These are phyloP conservation scores for Neopelma chrysocephalum DNA, from an alignment of 2,797 vertebrate genomes.

Conservation along the genomic window DNA sequence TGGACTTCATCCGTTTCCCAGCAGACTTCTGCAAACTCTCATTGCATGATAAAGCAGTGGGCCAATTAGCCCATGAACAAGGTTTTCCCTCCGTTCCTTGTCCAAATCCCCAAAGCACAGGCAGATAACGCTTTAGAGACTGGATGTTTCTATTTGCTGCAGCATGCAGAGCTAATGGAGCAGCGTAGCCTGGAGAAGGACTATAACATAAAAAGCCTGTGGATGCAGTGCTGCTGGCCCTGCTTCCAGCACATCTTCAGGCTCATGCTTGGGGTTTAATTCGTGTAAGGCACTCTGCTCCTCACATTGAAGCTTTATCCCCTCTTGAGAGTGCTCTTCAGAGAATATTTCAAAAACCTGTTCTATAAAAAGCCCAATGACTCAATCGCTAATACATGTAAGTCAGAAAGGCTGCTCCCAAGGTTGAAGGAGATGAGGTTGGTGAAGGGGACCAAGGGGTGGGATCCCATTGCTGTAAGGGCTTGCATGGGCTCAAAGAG, in stretches of 20 bases:
- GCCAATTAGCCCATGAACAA: constrained; percentile 37
- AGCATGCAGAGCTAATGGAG: not conserved
- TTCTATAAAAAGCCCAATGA: constrained; percentile 31
- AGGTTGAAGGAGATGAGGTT: not conserved
- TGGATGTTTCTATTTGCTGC: constrained; percentile 8
- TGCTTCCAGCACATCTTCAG: not conserved
- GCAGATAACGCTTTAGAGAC: not conserved
- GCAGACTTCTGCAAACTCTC: not conserved
- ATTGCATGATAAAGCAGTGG: constrained; percentile 40
- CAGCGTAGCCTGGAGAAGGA: not conserved
- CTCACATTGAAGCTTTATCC: not conserved
- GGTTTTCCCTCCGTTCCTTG: not conserved
- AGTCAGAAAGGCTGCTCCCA: not conserved
- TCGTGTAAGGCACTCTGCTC: not conserved
- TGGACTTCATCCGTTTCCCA: constrained; percentile 37
- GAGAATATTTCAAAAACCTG: not conserved
- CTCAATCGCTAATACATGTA: not conserved
- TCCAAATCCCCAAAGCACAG: not conserved
- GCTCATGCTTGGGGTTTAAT: not conserved
- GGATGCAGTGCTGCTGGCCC: not conserved
- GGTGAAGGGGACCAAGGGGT: not conserved
- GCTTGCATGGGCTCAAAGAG: accelerated
- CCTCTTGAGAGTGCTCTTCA: constrained; percentile 14
- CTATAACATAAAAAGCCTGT: not conserved
- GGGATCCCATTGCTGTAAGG: accelerated